Base-by-base conservation (phyloP, 2,888 invertebrate genomes). In the Tetragnatha montana region DNA sequence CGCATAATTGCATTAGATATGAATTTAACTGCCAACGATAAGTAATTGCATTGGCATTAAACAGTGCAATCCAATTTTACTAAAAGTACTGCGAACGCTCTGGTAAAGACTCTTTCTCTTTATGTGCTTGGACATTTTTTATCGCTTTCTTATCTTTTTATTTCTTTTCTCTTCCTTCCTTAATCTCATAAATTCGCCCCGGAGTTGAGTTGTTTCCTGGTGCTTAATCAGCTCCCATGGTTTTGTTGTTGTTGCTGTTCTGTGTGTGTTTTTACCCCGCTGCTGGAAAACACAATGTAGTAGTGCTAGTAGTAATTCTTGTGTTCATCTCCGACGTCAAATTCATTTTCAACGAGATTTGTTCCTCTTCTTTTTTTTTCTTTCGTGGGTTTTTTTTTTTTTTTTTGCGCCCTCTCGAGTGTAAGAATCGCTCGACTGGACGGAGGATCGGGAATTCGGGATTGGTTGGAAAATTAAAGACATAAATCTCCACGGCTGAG, bases 1-100 rank as follows among this genome's bases (percentile, higher is more conserved):
- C 51, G 73, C 12, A 73, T 86, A 86, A 86, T 86, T 86, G 86
- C 73, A 86, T 86, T 86, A 86, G 79, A 86, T 86, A 80, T 86
- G 86, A 86, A 86, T 86, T 86, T 79, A 86, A 86, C 73, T 80
- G 19, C 22, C 50, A 86, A 73, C 60, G 70, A 80, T 80, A 86
- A 86, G 70, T 86, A 86, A 86, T 86, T 86, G 86, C 60, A 49
- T 80, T 86, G 71, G 73, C 73, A 79, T 80, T 73, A 60, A 80
- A 80, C 73, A 86, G 86, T 86, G 49, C 73, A 86, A 86, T 86
- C 80, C 86, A 86, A 86, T 86, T 86, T 86, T 78, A 76, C 19
- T 80, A 47, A 86, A 78, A 73, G 73, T n/a, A 83, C 14, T 73
- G 17, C 51, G 60, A 10, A 19, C 73, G 80, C 47, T 51, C 60